Evolutionary conservation across 2,888 invertebrate genomes (phyloP).

Genomic region (Dascillus cervinus): DNA sequence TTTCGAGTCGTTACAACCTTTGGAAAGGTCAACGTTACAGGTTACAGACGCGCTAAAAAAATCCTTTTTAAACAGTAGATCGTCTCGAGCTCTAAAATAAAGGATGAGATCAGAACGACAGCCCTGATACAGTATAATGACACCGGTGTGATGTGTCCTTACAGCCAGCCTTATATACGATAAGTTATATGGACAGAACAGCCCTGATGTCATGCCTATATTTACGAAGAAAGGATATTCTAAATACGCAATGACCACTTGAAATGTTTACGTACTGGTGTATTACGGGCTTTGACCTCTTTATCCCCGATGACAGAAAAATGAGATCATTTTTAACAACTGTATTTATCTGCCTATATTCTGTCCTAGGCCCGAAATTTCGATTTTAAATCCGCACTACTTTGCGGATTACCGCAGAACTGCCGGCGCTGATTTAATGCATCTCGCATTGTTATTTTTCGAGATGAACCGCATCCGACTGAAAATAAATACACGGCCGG

Average conservation of each 20-base stretch:
- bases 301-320: constrained; percentile 15
- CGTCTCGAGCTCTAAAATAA: background rate
- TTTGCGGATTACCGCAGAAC: too few relatives aligned
- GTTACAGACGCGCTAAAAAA: too few relatives aligned
- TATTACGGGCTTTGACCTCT: constrained; percentile 16
- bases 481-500: too few relatives aligned
- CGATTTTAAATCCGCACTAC: constrained; percentile 6
- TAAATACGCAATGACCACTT: constrained; percentile 8
- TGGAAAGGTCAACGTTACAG: too few relatives aligned
- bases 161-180: constrained; percentile 7
- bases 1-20: too few relatives aligned
- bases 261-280: constrained; percentile 15
- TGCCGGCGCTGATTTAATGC: too few relatives aligned
- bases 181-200: constrained; percentile 9
- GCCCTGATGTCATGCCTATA: constrained; percentile 15
- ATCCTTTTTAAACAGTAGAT: too few relatives aligned
- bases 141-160: constrained; percentile 5
- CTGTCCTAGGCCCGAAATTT: too few relatives aligned
- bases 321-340: constrained; percentile 17
- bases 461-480: too few relatives aligned
- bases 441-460: too few relatives aligned
- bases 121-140: constrained; percentile 14
- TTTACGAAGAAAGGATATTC: constrained; percentile 9
- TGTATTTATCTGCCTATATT: too few relatives aligned
- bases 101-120: constrained; percentile 1